Evolutionary conservation across 2,113 vertebrate species (phyloP), one percentile per base, ranked within the genome.

Genomic region (Malurus cyaneus): DNA sequence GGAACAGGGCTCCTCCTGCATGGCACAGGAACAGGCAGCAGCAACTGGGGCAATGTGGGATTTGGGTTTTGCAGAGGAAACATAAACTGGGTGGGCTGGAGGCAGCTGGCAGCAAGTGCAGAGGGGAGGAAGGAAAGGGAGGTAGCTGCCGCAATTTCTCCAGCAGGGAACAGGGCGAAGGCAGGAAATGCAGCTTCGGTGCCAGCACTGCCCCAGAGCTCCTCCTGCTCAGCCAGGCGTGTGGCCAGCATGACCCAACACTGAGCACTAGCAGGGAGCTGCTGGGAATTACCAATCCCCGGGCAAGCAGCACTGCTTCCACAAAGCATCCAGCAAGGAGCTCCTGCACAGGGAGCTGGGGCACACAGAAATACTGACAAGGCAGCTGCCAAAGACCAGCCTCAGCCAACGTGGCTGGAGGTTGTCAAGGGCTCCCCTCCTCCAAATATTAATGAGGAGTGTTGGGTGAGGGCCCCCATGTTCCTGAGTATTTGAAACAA

Each of bases 111-210:
- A 88, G 31, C 39, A 50, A 49, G 46, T 65, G 34, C 42, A 47
- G 70, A 67, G 21, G 23, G 57, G 7, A 86, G 86, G 86, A 96
- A 96, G 91, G 71, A 94, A 95, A 91, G 71, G 71, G 89, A 91
- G 83, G 91, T 41, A 87, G 24, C 64, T 49, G 36, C 49, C 2
- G 4, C 46, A 47, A 8, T 70, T 94, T 97, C 65, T 86, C 62
- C 49, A 36, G 10, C 54, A 42, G 54, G 14, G 78, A 92, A 59
- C 1, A 9, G n/a, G 53, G 31, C 70, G 24, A 61, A 80, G 32
- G 54, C 62, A 91, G 87, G 84, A 94, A 94, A 81, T 0, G 2
- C 71, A 72, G 24, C 39, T 50, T 56, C 24, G 14, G 36, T 83
- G 87, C 53, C 54, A 71, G 74, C 62, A 29, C 31, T 72, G n/a